phyloP scores from a whole-genome alignment of 2,888 invertebrate species.

The Anagyrus pseudococci region DNA sequence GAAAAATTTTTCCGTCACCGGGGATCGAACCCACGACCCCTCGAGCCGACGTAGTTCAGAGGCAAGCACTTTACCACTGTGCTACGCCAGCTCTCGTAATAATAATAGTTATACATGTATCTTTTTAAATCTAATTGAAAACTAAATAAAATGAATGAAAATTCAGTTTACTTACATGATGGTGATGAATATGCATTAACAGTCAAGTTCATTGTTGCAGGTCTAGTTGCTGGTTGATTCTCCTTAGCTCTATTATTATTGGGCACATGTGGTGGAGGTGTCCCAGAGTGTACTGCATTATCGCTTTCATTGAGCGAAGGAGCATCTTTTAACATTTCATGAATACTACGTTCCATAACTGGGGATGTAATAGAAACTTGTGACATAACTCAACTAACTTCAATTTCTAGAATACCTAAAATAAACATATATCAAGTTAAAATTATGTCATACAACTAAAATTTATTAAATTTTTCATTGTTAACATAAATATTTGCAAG shows the following conservation, averaged over 20 bases:
- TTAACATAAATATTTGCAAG: too few species aligned
- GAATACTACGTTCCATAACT: slow-evolving; percentile 73
- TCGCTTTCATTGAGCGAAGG: slow-evolving; percentile 79
- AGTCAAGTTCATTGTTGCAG: slow-evolving; percentile 73
- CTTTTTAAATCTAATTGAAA: too few species aligned
- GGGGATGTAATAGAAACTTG: slow-evolving; percentile 42
- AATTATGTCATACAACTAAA: neutral
- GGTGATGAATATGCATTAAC: slow-evolving; percentile 71
- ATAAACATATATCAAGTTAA: neutral
- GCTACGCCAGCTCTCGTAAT: neutral
- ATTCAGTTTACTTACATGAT: slow-evolving; percentile 46
- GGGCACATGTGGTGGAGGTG: slow-evolving; percentile 66
- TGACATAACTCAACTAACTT: slow-evolving; percentile 39
- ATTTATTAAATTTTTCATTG: neutral
- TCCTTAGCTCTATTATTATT: slow-evolving; percentile 51
- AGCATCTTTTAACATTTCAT: slow-evolving; percentile 86
- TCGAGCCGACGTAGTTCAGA: too few species aligned
- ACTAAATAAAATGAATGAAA: neutral
- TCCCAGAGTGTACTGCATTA: slow-evolving; percentile 77
- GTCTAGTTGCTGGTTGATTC: slow-evolving; percentile 65
- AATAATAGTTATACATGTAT: too few species aligned
- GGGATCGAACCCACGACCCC: too few species aligned
- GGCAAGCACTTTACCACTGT: neutral
- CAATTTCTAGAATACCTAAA: neutral
- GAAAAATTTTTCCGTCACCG: too few species aligned